Evolutionary conservation across 2,797 vertebrate genomes (phyloP).

Genomic region (Huso huso): DNA sequence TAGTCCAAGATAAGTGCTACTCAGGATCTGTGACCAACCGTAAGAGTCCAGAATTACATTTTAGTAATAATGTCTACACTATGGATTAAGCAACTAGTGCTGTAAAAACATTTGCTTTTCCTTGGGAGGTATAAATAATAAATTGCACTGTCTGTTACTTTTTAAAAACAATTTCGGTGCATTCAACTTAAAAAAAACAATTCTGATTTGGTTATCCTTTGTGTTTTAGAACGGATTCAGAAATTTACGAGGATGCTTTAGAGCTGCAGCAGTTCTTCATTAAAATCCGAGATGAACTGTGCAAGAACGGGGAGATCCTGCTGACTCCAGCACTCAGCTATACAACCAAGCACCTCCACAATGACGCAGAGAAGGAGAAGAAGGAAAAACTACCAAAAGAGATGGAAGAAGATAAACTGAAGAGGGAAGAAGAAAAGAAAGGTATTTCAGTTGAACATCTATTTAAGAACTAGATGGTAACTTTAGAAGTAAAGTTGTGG

Average conservation of each 20-base stretch:
- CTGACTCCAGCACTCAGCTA: constrained; percentile 93
- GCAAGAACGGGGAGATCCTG: constrained; percentile 96
- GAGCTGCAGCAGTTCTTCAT: constrained; percentile 98
- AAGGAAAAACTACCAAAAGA: constrained; percentile 94
- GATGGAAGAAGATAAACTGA: constrained; percentile 92
- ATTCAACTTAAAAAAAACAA: too few species aligned
- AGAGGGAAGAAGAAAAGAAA: constrained; percentile 94
- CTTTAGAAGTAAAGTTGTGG: too few species aligned
- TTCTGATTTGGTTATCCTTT: not conserved
- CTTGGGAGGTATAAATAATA: too few species aligned
- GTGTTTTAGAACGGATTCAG: constrained; percentile 78
- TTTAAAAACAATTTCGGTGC: too few species aligned
- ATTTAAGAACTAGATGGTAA: not conserved
- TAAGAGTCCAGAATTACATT: too few species aligned
- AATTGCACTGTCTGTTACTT: too few species aligned
- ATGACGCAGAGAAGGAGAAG: constrained; percentile 94
- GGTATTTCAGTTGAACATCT: constrained; percentile 49
- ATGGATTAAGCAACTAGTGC: too few species aligned
- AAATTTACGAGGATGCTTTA: constrained; percentile 95
- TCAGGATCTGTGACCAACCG: too few species aligned
- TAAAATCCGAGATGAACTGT: constrained; percentile 92
- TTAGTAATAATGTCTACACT: too few species aligned
- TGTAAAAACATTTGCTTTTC: too few species aligned
- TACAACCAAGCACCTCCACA: constrained; percentile 88
- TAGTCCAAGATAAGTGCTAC: too few species aligned